A percentile compares a stretch with the other conserved stretches of the same genome.
Evolutionary conservation across 53 echinoderm and acorn worm species (phyloP).

Genomic region (Patiria pectinifera): DNA sequence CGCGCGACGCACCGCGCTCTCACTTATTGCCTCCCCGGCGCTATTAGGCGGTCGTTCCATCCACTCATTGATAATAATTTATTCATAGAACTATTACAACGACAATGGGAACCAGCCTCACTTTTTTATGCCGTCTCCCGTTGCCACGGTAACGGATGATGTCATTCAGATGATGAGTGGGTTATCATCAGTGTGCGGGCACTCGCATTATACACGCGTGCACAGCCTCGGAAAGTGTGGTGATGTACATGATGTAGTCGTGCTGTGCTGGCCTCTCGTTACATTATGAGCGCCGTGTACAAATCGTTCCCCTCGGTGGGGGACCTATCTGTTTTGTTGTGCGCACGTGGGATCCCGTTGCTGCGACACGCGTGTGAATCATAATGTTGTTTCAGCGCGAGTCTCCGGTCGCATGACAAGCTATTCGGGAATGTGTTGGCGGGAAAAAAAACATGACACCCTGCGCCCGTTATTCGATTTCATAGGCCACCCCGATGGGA

Average conservation of each 20-base stretch:
- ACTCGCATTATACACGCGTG: neutral
- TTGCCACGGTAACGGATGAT: constrained; percentile 32
- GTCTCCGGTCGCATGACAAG: neutral
- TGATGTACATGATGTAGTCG: neutral
- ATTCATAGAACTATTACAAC: constrained; percentile 21
- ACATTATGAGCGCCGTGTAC: neutral
- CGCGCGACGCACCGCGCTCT: neutral
- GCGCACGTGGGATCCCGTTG: neutral
- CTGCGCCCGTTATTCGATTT: neutral
- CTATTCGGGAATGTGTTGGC: neutral
- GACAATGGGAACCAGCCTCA: neutral
- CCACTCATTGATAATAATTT: constrained; percentile 12
- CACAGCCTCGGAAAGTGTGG: neutral
- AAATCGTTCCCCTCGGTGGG: neutral
- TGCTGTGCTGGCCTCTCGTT: neutral
- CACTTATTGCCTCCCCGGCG: neutral
- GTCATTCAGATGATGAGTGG: constrained; percentile 7
- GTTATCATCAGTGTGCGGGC: neutral
- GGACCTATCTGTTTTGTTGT: neutral
- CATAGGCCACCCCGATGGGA: no score
- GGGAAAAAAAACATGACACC: neutral
- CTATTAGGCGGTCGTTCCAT: neutral
- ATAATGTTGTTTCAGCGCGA: neutral
- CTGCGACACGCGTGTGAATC: neutral
- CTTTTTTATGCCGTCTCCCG: constrained; percentile 9